Percentiles rank a stretch among this genome's conserved stretches.
Evolutionary conservation across 37 sponge, comb jelly and placozoan genomes (phyloP).

Genomic region (Spongilla lacustris): DNA sequence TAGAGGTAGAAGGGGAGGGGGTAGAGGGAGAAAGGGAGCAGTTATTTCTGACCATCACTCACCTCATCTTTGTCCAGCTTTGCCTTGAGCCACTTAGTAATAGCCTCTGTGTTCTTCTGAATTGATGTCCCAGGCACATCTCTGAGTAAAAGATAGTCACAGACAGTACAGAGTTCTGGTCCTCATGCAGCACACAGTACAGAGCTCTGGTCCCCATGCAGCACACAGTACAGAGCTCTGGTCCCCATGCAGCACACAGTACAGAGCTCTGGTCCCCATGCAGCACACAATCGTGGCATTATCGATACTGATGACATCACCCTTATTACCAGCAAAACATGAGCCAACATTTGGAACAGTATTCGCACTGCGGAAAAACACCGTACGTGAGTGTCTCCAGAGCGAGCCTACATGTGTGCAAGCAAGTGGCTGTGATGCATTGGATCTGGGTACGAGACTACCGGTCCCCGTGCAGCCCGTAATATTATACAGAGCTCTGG

Average conservation of each 20-base stretch:
- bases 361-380: no score
- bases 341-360: no score
- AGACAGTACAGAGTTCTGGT: no score
- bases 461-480: no score
- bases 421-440: no score
- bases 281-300: no score
- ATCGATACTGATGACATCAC: no score
- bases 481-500: no score
- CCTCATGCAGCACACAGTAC: not conserved
- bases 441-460: no score
- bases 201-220: not conserved
- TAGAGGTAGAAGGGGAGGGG: not conserved
- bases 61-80: constrained; percentile 52
- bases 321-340: no score
- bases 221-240: not conserved
- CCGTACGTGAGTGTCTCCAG: no score
- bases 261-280: not conserved
- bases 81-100: constrained; percentile 51
- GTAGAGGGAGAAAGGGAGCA: not conserved
- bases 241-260: not conserved
- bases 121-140: constrained; percentile 28
- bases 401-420: no score
- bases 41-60: not conserved
- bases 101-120: constrained; percentile 10
- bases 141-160: not conserved